Conservation (phyloP, 2,888 invertebrate species). For the Lacanobia oleracea region DNA sequence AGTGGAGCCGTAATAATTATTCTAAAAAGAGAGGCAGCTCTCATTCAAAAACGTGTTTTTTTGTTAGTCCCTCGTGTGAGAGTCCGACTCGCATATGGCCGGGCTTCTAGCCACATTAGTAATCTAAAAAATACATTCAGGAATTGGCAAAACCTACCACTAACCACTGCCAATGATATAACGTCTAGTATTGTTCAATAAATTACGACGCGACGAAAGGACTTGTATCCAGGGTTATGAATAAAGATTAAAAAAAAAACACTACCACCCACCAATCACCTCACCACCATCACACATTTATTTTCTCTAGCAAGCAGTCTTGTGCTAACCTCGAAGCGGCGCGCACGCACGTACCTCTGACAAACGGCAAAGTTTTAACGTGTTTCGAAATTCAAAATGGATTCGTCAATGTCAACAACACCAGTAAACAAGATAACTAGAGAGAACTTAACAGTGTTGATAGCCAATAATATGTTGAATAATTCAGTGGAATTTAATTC, state of each 20-base stretch:
- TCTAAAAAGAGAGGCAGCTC: too few species aligned
- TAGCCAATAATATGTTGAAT: slow-evolving; percentile 81
- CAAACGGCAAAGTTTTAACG: slow-evolving; percentile 2
- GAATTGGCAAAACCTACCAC: slow-evolving; percentile 29
- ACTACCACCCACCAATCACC: neutral
- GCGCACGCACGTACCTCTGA: slow-evolving; percentile 12
- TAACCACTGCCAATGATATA: too few species aligned
- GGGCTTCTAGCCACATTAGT: too few species aligned
- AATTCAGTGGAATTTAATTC: slow-evolving; percentile 77
- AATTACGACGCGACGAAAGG: too few species aligned
- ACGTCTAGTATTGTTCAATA: too few species aligned
- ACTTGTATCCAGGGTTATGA: too few species aligned
- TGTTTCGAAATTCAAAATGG: slow-evolving; percentile 74
- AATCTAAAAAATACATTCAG: neutral
- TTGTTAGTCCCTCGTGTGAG: too few species aligned
- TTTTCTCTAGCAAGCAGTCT: slow-evolving; percentile 36
- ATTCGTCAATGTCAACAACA: slow-evolving; percentile 74
- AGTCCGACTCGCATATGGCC: too few species aligned
- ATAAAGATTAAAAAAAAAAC: too few species aligned
- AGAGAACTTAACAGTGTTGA: slow-evolving; percentile 77
- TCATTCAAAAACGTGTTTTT: too few species aligned
- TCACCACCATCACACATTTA: neutral
- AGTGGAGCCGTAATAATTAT: too few species aligned
- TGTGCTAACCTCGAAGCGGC: slow-evolving; percentile 12
- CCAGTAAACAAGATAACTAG: slow-evolving; percentile 80